Conservation (phyloP, 2,113 vertebrate species). For the Myotis lucifugus region DNA sequence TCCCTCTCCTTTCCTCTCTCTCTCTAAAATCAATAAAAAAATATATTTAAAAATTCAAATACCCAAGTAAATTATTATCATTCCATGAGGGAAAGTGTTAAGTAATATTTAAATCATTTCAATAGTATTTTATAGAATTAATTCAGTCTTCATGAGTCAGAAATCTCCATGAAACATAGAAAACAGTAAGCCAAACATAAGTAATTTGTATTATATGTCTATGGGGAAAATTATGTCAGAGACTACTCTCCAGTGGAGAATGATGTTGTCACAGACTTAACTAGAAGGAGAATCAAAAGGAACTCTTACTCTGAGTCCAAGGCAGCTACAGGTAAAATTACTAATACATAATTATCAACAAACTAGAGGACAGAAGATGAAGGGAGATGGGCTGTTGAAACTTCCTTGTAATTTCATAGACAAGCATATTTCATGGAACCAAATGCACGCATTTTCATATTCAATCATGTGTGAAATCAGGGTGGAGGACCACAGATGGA, state of each 20-base stretch:
- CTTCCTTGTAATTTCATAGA: not conserved
- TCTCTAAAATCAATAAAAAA: too few relatives aligned
- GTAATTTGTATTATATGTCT: not conserved
- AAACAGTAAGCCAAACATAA: conserved; percentile 3
- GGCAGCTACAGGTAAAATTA: not conserved
- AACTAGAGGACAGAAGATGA: not conserved
- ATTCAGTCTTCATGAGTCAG: not conserved
- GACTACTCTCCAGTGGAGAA: not conserved
- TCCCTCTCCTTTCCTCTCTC: too few relatives aligned
- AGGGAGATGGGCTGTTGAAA: not conserved
- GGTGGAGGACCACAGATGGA: not conserved
- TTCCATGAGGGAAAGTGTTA: not conserved
- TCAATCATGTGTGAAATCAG: not conserved
- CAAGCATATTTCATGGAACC: not conserved
- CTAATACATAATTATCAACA: not conserved
- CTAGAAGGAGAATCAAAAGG: not conserved
- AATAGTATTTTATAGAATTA: not conserved
- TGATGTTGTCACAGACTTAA: not conserved
- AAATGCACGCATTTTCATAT: not conserved
- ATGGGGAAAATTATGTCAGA: not conserved
- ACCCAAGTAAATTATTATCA: not conserved
- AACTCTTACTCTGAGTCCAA: not conserved
- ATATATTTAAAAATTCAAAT: conserved; percentile 26
- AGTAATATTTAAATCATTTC: not conserved
- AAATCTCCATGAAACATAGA: not conserved